Evolutionary conservation across 1,140 invertebrate genomes (phyloP), one percentile per base, ranked within the genome.

Genomic region (Zaprionus ornatus): DNA sequence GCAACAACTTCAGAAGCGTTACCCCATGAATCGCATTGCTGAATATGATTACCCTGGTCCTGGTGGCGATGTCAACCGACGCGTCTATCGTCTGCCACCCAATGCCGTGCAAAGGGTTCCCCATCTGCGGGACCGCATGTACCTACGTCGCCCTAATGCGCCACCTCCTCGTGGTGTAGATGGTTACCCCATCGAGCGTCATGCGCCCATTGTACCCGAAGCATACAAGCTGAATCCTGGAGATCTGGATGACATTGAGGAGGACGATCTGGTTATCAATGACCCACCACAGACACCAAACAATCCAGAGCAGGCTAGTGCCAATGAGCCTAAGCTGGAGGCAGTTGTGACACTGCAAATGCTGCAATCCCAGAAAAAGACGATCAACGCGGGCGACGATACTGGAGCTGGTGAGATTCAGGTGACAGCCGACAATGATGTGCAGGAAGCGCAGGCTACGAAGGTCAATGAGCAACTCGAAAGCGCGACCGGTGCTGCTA

Each of bases 321-420:
- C 69, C 3, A 87, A 84, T 15, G 79, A 91, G 19, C 63, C 80
- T 4, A 91, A 92, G 45, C 55, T 92, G 63, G 92, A 93, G 60
- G 92, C 92, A 52, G 94, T 95, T 1, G 94, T 94, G 56, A 96
- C 95, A 1, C 85, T 96, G 29, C 95, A 96, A 90, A 96, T 96
- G 95, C 93, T 96, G 40, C 93, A 94, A 74, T 93, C 93, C 0
- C 93, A 93, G 27, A 92, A 92, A 23, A 92, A 92, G 32, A 63
- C 88, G 0, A 37, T 82, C 0, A 81, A 80, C 21, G 50, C 59
- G 13, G 35, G 35, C 3, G 84, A 92, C 25, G 82, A 90, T 21
- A 88, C 80, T 0, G 92, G 91, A 0, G 79, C 81, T 4, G 92
- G 91, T 0, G 85, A 92, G 19, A 88, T 86, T 12, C 84, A 91